Conservation (phyloP, 1,140 invertebrate genomes). For the Aphelenchoides besseyi region DNA sequence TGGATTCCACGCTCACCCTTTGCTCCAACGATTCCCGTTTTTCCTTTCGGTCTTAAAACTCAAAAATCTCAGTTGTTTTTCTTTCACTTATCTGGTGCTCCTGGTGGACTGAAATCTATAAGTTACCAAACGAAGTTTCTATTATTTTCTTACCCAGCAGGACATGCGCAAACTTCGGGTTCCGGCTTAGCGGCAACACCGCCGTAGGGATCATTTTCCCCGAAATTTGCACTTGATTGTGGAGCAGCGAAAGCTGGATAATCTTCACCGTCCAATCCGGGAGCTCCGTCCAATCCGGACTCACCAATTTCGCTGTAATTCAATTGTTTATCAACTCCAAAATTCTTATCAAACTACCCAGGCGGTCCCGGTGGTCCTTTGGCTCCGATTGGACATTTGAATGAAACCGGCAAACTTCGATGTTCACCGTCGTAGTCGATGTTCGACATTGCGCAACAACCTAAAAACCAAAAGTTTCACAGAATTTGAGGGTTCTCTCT, state of each 20-base stretch:
- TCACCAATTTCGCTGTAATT: no score
- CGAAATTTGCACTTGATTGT: background rate
- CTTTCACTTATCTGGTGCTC: no score
- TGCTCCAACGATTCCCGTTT: conserved; percentile 14
- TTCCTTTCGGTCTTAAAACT: conserved; percentile 26
- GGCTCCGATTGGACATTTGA: conserved; percentile 14
- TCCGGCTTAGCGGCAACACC: background rate
- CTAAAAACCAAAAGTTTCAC: background rate
- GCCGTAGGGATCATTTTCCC: background rate
- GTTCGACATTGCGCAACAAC: conserved; percentile 21
- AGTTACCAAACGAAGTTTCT: no score
- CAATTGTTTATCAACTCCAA: no score
- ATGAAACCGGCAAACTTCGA: conserved; percentile 14
- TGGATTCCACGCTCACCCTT: conserved; percentile 24
- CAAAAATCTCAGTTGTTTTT: no score
- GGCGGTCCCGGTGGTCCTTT: conserved; percentile 30
- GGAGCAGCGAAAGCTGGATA: conserved; percentile 17
- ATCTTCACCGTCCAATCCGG: conserved; percentile 29
- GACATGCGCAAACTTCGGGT: conserved; percentile 22
- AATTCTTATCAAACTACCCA: conserved; percentile 22
- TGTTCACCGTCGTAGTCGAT: conserved; percentile 22
- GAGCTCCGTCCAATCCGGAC: conserved; percentile 1
- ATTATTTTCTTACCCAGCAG: background rate
- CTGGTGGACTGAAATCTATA: background rate
- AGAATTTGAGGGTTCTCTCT: background rate